Percentiles rank a stretch among this genome's conserved stretches.
These are phyloP conservation scores for Cepaea hortensis DNA, from an alignment of 2,888 invertebrate species.

Conservation along the genomic window DNA sequence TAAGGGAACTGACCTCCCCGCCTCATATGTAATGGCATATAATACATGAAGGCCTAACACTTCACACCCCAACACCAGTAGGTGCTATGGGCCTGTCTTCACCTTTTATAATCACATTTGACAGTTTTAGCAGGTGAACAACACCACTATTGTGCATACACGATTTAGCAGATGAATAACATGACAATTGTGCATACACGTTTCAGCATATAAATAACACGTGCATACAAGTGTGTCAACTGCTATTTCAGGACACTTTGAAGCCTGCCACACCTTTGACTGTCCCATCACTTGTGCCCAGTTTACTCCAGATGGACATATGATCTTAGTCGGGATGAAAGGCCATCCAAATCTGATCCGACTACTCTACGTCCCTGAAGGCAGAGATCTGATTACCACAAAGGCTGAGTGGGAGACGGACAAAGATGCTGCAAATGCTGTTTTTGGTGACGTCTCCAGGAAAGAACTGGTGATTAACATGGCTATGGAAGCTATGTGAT, in stretches of 20 bases:
- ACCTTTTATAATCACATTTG: too few relatives aligned
- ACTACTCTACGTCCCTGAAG: constrained; percentile 32
- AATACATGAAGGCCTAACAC: too few relatives aligned
- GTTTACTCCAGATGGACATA: constrained; percentile 23
- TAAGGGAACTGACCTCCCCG: too few relatives aligned
- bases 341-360: constrained; percentile 30
- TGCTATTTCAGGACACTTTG: constrained; percentile 31
- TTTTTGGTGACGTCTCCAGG: constrained; percentile 21
- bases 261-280: constrained; percentile 47
- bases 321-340: constrained; percentile 31
- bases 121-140: too few relatives aligned
- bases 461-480: constrained; percentile 14
- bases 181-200: too few relatives aligned
- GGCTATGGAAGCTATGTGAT: neutral
- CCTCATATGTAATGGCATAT: too few relatives aligned
- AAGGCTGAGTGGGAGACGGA: constrained; percentile 28
- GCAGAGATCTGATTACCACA: neutral
- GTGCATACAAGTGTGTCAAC: too few relatives aligned
- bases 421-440: constrained; percentile 16
- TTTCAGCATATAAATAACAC: too few relatives aligned
- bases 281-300: constrained; percentile 32
- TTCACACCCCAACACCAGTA: too few relatives aligned
- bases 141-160: too few relatives aligned
- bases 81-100: too few relatives aligned
- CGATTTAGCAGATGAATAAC: too few relatives aligned